These are phyloP conservation scores for Ormyrus labotus DNA, from an alignment of 2,888 invertebrate species.

Conservation along the genomic window DNA sequence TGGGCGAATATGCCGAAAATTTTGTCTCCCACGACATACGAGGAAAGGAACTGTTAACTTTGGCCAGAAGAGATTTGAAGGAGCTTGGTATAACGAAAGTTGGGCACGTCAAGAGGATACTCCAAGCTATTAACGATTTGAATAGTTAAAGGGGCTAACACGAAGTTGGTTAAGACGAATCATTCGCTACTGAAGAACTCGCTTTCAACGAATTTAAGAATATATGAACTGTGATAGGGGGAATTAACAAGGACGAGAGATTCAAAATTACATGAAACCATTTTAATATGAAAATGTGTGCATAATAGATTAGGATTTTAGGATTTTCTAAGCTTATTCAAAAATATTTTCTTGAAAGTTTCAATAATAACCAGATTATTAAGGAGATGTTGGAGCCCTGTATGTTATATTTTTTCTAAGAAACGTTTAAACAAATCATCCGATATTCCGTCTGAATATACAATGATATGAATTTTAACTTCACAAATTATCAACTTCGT, in stretches of 20 bases:
- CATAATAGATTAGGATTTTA: too few species aligned
- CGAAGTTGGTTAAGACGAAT: slow-evolving; percentile 18
- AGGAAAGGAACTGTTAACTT: slow-evolving; percentile 89
- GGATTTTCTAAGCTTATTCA: too few species aligned
- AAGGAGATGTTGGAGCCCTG: too few species aligned
- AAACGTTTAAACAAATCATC: not conserved
- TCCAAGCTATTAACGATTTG: slow-evolving; percentile 93
- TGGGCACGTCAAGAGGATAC: slow-evolving; percentile 95
- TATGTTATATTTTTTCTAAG: too few species aligned
- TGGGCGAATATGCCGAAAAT: slow-evolving; percentile 93
- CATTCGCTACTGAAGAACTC: slow-evolving; percentile 31
- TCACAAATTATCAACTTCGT: too few species aligned
- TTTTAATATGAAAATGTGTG: not conserved
- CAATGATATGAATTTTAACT: not conserved
- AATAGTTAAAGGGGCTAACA: slow-evolving; percentile 64
- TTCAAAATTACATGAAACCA: not conserved
- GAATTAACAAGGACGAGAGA: not conserved
- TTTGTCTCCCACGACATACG: slow-evolving; percentile 94
- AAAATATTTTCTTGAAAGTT: too few species aligned
- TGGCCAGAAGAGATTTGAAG: slow-evolving; percentile 91
- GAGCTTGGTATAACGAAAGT: slow-evolving; percentile 96
- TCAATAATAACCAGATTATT: too few species aligned
- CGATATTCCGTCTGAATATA: not conserved
- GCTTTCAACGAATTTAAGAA: slow-evolving; percentile 38
- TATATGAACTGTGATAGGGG: slow-evolving; percentile 32